Evolutionary conservation across 2,113 vertebrate genomes (phyloP), one percentile per base, ranked within the genome.

Genomic region (Carassius carassius): DNA sequence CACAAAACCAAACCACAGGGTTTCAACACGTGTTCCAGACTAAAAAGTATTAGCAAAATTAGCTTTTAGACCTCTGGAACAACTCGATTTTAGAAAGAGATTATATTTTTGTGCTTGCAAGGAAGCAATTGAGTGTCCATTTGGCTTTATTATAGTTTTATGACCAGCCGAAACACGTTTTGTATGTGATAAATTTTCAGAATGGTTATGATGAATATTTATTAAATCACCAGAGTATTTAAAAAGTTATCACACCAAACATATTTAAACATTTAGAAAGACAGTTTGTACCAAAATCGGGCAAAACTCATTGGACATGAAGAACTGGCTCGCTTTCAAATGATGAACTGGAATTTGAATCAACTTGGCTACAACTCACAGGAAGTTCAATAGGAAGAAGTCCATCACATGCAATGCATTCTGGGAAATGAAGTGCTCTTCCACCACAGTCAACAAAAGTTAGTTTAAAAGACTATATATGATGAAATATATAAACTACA

Each of bases 1-100:
- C 60, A 73, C 29, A 41, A 47, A 60, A 56, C 82, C 65, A 84
- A 86, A 80, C 72, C 82, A 4, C 77, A 82, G 14, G 14, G 10
- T 29, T 88, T 62, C 63, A 74, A 49, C 37, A 5, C 8, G 23
- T 37, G 67, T 63, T 23, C 5, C 70, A 63, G 29, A 32, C 35
- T 23, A 41, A 23, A 62, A 56, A 12, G 74, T 2, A 17, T 54
- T 54, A 19, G 44, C 47, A 54, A 76, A 76, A 29, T 23, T 5
- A 54, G 19, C 23, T 32, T 76, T 25, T 17, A 49, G 7, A 75
- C 23, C 47, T 75, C 73, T 51, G 14, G 37, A 44, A 44, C 37
- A 23, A 73, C 47, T 8, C 29, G 47, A 75, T 51, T 47, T 75
- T 75, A 49, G 1, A 8, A 10, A 19, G 29, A 35, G 16, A 37